Evolutionary conservation across 2,888 invertebrate genomes (phyloP), one percentile per base, ranked within the genome.

Genomic region (Carpatolechia fugitivella): DNA sequence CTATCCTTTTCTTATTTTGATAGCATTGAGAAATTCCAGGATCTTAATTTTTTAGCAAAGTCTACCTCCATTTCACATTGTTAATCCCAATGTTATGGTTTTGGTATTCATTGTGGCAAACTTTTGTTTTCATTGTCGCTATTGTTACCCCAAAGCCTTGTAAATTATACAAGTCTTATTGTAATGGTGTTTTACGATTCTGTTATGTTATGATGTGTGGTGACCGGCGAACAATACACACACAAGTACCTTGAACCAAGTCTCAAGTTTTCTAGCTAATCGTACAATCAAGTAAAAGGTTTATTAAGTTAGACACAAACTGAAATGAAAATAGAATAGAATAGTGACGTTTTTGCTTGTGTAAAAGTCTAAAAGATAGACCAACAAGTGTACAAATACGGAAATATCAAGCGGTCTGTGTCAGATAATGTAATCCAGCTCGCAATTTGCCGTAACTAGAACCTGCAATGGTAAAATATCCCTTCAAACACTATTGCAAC

Each of bases 101-200:
- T 35, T 13, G 20, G 41, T 24, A 44, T 24, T 24, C 13, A 44
- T n/a, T n/a, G n/a, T 24, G 29, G 33, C n/a, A 10, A 20, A 18
- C 18, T 20, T 41, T 44, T 44, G 44, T 44, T 44, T 41, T 44
- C 44, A 20, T 13, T 13, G 11, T 20, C 24, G 29, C 44, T 4
- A 44, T 44, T 44, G 44, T 44, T 29, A 38, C 13, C 36, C 36
- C 5, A 36, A n/a, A 41, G 44, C 44, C 40, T 44, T 44, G 44
- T 29, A 44, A 29, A n/a, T 29, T 44, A 44, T 44, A 44, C 13
- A 44, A 44, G 29, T 29, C 29, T 44, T 44, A 44, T 44, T 44
- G 44, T 44, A n/a, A 41, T 40, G 44, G n/a, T 44, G 10, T 11
- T 33, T 33, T 33, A 38, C 16, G 38, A 38, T 24, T 24, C 11